phyloP scores from a whole-genome alignment of 2,888 invertebrate species.

The Isotomurus palustris region DNA sequence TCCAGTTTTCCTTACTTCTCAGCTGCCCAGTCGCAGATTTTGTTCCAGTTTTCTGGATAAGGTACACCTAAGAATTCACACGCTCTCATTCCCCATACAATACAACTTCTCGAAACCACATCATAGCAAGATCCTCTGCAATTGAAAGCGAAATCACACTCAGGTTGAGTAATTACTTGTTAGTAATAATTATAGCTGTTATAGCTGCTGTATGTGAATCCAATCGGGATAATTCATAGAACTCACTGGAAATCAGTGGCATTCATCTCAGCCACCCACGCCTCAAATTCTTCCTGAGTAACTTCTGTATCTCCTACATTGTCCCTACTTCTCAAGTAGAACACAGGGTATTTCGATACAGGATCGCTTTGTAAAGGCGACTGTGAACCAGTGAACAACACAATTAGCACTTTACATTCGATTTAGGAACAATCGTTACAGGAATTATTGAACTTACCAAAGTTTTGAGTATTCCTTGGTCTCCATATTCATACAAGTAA shows the following conservation, averaged over 20 bases:
- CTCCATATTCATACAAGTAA: constrained; percentile 41
- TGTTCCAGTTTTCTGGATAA: constrained; percentile 40
- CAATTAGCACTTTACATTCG: not conserved
- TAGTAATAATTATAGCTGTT: not conserved
- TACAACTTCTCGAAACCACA: constrained; percentile 37
- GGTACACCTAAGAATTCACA: constrained; percentile 32
- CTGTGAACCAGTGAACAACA: not conserved
- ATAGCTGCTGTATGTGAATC: not conserved
- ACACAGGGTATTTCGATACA: constrained; percentile 42
- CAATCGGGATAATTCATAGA: not conserved
- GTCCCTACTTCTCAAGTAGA: constrained; percentile 30
- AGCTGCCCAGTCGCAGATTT: constrained; percentile 37
- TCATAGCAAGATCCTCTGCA: constrained; percentile 39
- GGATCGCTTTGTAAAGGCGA: constrained; percentile 23
- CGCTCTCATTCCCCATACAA: constrained; percentile 36
- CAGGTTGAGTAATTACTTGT: too few species aligned
- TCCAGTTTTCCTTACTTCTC: constrained; percentile 27
- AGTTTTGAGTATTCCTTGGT: constrained; percentile 32
- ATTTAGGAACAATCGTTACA: not conserved
- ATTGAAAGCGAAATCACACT: not conserved
- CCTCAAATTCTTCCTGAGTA: constrained; percentile 38
- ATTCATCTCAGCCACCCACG: constrained; percentile 36
- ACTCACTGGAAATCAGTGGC: constrained; percentile 30
- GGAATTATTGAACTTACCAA: constrained; percentile 8
- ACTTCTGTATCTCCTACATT: constrained; percentile 32